Conservation (phyloP, 2,113 vertebrate genomes). For the Hepsetus odoe region DNA sequence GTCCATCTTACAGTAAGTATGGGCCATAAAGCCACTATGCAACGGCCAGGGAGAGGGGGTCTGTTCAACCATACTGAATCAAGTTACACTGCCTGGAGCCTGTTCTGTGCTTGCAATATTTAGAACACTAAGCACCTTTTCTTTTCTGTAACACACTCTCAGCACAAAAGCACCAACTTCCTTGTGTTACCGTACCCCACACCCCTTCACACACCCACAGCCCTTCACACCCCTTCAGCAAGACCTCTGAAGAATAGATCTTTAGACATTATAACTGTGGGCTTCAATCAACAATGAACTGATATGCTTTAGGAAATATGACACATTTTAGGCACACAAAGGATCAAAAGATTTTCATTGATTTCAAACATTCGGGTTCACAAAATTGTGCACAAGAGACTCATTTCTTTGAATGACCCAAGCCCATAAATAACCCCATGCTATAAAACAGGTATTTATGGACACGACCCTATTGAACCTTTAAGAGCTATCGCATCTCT, state of each 20-base stretch:
- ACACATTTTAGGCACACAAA: slow-evolving; percentile 32
- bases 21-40: slow-evolving; percentile 16
- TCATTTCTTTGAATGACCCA: slow-evolving; percentile 3
- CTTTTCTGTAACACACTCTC: slow-evolving; percentile 20
- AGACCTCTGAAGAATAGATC: slow-evolving; percentile 27
- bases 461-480: slow-evolving; percentile 19
- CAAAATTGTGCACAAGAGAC: slow-evolving; percentile 28
- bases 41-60: slow-evolving; percentile 13
- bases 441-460: slow-evolving; percentile 26
- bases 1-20: slow-evolving; percentile 24
- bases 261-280: slow-evolving; percentile 23
- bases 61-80: slow-evolving; percentile 25
- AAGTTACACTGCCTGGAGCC: slow-evolving; percentile 33
- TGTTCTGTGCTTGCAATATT: slow-evolving; percentile 40
- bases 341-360: slow-evolving; percentile 32
- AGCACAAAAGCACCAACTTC: slow-evolving; percentile 28
- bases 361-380: slow-evolving; percentile 20
- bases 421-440: slow-evolving; percentile 17
- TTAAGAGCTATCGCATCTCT: slow-evolving; percentile 20
- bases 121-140: slow-evolving; percentile 36
- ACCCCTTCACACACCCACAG: slow-evolving; percentile 32
- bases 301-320: not conserved
- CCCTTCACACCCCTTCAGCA: slow-evolving; percentile 22
- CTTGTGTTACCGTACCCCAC: slow-evolving; percentile 20
- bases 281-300: slow-evolving; percentile 21